phyloP scores from a whole-genome alignment of 2,888 invertebrate genomes.

The Lepidocyrtoides sp. region DNA sequence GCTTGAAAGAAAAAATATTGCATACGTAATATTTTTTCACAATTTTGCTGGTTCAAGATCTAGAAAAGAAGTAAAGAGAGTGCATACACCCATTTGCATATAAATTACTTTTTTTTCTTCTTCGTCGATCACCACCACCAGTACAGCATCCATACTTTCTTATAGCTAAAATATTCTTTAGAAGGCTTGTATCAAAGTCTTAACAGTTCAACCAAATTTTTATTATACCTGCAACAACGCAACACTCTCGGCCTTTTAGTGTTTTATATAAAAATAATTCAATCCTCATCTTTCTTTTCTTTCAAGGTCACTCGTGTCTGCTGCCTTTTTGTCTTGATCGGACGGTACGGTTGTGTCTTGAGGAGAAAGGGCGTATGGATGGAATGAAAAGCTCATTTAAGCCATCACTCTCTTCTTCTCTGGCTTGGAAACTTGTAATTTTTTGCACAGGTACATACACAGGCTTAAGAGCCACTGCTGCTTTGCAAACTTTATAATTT shows the following conservation, averaged over 20 bases:
- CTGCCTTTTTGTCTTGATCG: background rate
- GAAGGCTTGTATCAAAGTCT: too few species aligned
- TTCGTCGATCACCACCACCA: background rate
- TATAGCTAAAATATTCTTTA: too few species aligned
- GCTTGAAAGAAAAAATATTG: background rate
- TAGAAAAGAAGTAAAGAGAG: background rate
- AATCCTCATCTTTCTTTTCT: background rate
- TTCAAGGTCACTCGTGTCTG: background rate
- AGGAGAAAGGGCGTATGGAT: background rate
- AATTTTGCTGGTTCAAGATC: background rate
- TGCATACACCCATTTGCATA: conserved; percentile 37
- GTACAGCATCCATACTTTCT: background rate
- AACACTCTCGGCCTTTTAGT: background rate
- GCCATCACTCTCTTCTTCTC: background rate
- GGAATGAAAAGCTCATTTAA: background rate
- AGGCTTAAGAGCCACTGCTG: background rate
- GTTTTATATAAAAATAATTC: conserved; percentile 11
- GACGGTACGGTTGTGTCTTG: background rate
- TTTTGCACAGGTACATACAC: background rate
- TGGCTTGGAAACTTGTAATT: background rate
- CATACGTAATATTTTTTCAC: too few species aligned
- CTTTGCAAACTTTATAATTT: background rate
- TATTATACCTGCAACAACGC: background rate
- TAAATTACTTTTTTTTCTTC: conserved; percentile 22
- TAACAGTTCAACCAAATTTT: background rate